These are phyloP conservation scores for Anastatus disparis DNA, from an alignment of 1,140 invertebrate species.

Conservation along the genomic window DNA sequence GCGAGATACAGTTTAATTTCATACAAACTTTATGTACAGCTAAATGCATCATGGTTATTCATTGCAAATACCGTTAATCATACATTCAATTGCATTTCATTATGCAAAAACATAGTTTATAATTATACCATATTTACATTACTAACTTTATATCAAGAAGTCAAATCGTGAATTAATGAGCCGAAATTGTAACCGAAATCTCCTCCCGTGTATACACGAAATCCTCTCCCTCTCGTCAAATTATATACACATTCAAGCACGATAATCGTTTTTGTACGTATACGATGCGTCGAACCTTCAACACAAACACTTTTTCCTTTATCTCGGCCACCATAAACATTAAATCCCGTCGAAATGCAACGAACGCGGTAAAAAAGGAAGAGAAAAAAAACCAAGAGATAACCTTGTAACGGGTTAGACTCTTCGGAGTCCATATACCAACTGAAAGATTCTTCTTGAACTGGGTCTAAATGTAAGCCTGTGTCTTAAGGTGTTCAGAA, in stretches of 20 bases:
- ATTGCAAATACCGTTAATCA: not conserved
- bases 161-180: not conserved
- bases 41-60: not conserved
- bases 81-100: not conserved
- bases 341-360: not conserved
- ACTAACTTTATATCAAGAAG: not conserved
- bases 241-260: no score
- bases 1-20: no score
- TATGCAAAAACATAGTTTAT: not conserved
- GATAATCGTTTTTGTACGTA: no score
- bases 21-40: no score
- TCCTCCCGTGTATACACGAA: no score
- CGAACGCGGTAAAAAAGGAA: no score
- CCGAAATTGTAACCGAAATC: no score
- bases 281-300: no score
- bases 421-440: constrained; percentile 42
- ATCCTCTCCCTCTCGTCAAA: no score
- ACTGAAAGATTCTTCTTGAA: constrained; percentile 57
- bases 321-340: not conserved
- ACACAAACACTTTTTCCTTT: not conserved
- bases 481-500: constrained; percentile 24
- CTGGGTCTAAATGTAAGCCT: no score
- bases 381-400: no score
- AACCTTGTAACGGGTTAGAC: constrained; percentile 22
- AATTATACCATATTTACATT: not conserved